Conservation (phyloP, 1,140 invertebrate species). For the Charaxes varanes region DNA sequence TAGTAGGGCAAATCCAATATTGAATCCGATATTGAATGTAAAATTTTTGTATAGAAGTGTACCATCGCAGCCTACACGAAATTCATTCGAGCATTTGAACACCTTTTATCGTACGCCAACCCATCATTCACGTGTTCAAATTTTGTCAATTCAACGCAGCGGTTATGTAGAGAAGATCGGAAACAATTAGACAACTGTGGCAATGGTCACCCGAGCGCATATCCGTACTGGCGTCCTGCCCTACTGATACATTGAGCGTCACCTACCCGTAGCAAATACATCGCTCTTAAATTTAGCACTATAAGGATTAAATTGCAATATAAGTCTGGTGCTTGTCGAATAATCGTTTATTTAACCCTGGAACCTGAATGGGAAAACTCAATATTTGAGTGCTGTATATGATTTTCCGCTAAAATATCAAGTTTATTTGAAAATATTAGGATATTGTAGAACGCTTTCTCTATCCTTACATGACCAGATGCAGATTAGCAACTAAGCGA, state of each 20-base stretch:
- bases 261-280: background rate
- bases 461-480: no score
- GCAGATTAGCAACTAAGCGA: no score
- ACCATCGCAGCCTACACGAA: no score
- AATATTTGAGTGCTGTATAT: conserved; percentile 14
- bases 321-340: background rate
- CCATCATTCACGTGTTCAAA: conserved; percentile 56
- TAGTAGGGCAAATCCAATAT: no score
- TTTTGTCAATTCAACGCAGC: conserved; percentile 51
- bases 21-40: no score
- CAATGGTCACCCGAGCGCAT: conserved; percentile 67
- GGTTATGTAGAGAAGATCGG: conserved; percentile 64
- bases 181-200: conserved; percentile 69
- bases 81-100: conserved; percentile 32
- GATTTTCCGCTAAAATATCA: conserved; percentile 6
- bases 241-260: conserved; percentile 36
- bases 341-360: conserved; percentile 17
- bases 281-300: conserved; percentile 1
- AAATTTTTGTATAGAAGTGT: no score
- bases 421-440: no score
- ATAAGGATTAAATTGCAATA: conserved; percentile 9
- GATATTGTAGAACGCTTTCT: no score
- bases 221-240: conserved; percentile 46
- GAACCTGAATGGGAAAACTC: conserved; percentile 10
- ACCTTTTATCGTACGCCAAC: conserved; percentile 40